Percentiles rank a stretch among this genome's conserved stretches.
These are phyloP conservation scores for Oceanodroma leucorhoa DNA, from an alignment of 2,797 vertebrate genomes.

Conservation along the genomic window DNA sequence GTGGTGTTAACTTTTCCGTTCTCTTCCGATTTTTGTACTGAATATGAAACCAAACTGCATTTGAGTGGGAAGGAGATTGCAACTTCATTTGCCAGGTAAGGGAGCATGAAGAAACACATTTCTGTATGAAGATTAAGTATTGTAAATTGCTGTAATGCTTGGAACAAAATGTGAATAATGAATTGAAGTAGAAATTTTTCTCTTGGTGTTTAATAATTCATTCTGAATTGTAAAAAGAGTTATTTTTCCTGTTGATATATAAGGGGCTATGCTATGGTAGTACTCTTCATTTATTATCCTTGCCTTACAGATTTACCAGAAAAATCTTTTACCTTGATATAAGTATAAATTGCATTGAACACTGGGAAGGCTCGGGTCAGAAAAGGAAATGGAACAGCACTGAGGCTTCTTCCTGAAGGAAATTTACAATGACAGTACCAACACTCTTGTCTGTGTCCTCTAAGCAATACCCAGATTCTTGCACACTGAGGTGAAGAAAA, in stretches of 20 bases:
- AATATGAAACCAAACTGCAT: not conserved
- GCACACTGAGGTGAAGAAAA: not conserved
- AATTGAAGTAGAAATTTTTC: not conserved
- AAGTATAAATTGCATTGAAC: not conserved
- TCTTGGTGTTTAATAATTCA: not conserved
- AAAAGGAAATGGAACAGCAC: not conserved
- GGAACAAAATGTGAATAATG: not conserved
- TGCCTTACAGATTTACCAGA: not conserved
- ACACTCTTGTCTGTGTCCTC: not conserved
- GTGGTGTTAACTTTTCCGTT: not conserved
- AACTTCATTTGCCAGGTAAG: not conserved
- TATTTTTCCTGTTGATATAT: not conserved
- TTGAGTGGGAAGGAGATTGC: not conserved
- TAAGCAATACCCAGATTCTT: not conserved
- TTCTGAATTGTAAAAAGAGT: not conserved
- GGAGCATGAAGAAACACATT: not conserved
- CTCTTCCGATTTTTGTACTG: not conserved
- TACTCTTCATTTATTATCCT: not conserved
- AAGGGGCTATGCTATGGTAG: not conserved
- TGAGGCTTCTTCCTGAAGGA: not conserved
- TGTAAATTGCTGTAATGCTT: not conserved
- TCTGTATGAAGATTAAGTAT: not conserved
- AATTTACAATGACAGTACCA: not conserved
- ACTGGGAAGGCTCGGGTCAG: not conserved
- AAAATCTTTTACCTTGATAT: not conserved